Evolutionary conservation across 2,888 invertebrate genomes (phyloP), one percentile per base, ranked within the genome.

Genomic region (Cerceris rybyensis): DNA sequence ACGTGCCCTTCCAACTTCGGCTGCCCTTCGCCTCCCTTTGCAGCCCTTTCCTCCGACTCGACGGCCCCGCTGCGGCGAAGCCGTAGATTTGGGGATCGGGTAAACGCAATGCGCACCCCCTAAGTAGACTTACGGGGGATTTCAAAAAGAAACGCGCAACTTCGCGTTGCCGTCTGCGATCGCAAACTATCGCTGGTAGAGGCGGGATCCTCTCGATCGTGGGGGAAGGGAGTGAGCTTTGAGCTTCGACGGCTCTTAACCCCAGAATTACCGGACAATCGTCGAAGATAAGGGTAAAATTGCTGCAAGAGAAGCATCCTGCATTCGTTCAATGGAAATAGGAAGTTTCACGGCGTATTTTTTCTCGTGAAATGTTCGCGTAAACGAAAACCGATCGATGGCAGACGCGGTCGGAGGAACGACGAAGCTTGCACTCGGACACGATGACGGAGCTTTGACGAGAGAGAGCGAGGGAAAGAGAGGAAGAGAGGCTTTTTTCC

Each of bases 401-500:
- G 49, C 13, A n/a, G 42, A 50, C 50, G 50, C 41, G 43, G 28
- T 16, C 9, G 68, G 66, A 66, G 71, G 49, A 52, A 66, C 55
- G 57, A 7, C 17, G 13, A 60, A 57, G 49, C 28, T 28, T 60
- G 58, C 65, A 70, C 59, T 59, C 68, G 69, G 74, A 70, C 79
- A 61, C 58, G 68, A 69, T 71, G 80, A 68, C 71, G 66, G 58
- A 39, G 63, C 75, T 84, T 84, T 84, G 84, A 77, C 71, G 81
- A 55, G 75, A 75, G 70, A 76, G 41, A 28, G 41, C 2, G 55
- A 28, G 54, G 41, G 8, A 39, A 4, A 28, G 28, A 28, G 28
- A 66, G 73, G 59, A 70, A 70, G 52, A 61, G 39, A 52, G 66
- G 69, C 76, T 78, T 86, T 86, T 82, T 82, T 86, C 69, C 81